Base-by-base conservation (phyloP, 2,888 invertebrate species). In the Phortica okadai region DNA sequence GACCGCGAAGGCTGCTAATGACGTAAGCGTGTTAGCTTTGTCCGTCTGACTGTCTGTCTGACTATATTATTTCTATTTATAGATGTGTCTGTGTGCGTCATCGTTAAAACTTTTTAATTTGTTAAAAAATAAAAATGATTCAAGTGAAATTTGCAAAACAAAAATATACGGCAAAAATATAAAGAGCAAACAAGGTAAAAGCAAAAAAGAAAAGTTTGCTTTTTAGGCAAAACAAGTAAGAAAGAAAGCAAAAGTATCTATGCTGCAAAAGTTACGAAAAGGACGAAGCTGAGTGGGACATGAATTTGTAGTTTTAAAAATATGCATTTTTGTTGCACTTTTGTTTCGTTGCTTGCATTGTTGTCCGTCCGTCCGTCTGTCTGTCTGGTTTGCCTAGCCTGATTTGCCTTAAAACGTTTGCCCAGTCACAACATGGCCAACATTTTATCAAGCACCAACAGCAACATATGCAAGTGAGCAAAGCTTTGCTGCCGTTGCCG, bases 101-200 rank as follows among this genome's bases (percentile, higher is more conserved):
- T 11, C 14, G 50, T 50, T 77, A 74, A 77, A 77, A 77, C 77
- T 77, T 77, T 77, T 64, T 77, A 77, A 77, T 77, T 77, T 74
- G 76, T 58, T 76, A 74, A 74, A 74, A 59, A 58, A 21, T 21
- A 21, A 54, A 54, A 33, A 33, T 54, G 54, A 54, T 56, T 44
- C 58, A 45, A 25, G 16, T 45, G 59, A 75, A 75, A 75, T 64
- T 70, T 56, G 73, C 58, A 45, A 42, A 73, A 73, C 59, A 73
- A 73, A 25, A 72, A 72, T 14, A 72, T 25, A 59, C 11, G 14
- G 50, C 50, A 50, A 69, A 66, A 41, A 67, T 67, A 74, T 44
- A 67, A 10, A 67, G n/a, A 25, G 14, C 11, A 56, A 41, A 50
- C 33, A 41, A 67, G 67, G 45, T 41, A 67, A 11, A 42, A n/a